These are phyloP conservation scores for Ciona savignyi DNA, from an alignment of 23 tunicate genomes.

Conservation along the genomic window DNA sequence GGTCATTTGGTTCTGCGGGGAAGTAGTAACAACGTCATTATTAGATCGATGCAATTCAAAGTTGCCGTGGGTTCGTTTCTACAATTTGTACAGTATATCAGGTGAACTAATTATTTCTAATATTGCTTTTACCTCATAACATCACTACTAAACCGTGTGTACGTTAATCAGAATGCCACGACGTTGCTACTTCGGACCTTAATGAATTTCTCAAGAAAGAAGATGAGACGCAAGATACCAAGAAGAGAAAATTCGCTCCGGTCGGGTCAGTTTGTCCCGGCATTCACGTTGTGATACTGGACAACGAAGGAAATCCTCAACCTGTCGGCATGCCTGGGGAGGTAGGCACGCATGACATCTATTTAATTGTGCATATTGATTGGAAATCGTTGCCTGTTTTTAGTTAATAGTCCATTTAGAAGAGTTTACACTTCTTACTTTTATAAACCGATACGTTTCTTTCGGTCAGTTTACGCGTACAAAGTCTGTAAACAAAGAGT, in stretches of 20 bases:
- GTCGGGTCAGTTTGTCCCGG: slow-evolving; percentile 82
- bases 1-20: slow-evolving; percentile 86
- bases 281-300: slow-evolving; percentile 47
- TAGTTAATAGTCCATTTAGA: too few species aligned
- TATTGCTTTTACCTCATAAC: too few species aligned
- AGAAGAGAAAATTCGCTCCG: slow-evolving; percentile 74
- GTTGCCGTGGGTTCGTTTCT: slow-evolving; percentile 61
- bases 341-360: slow-evolving; percentile 26
- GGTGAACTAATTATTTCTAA: too few species aligned
- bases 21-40: slow-evolving; percentile 77
- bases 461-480: too few species aligned
- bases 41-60: slow-evolving; percentile 54
- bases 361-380: background rate
- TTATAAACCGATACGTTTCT: too few species aligned
- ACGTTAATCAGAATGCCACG: slow-evolving; percentile 65
- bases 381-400: too few species aligned
- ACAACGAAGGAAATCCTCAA: slow-evolving; percentile 55
- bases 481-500: background rate
- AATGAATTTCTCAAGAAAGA: slow-evolving; percentile 26
- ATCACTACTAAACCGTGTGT: too few species aligned
- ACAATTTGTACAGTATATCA: slow-evolving; percentile 88
- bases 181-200: slow-evolving; percentile 71
- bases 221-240: slow-evolving; percentile 3
- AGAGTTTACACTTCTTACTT: too few species aligned
- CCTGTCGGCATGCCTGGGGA: slow-evolving; percentile 92